Evolutionary conservation across 2,797 vertebrate species (phyloP), one percentile per base, ranked within the genome.

Genomic region (Characodon lateralis): DNA sequence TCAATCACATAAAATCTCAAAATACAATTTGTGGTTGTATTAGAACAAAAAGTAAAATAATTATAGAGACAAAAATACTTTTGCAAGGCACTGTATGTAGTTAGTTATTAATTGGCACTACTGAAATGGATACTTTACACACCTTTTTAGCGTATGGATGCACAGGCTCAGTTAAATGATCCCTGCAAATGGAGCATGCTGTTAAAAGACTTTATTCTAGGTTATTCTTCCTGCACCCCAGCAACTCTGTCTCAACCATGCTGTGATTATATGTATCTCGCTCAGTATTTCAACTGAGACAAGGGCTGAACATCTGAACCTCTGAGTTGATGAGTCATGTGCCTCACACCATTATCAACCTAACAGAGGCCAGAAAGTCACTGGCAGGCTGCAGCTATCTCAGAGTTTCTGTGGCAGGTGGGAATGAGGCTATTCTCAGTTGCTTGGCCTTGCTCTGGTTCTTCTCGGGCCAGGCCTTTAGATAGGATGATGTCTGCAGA

Each of bases 341-440:
- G 79, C 78, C 59, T 77, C 65, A 73, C 84, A 89, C 89, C 75
- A 92, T 92, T 93, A 93, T 91, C 90, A 85, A 61, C 65, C 82
- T 79, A 85, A 87, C 80, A 1, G 74, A 85, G 86, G 72, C 78
- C 78, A 76, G 77, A 76, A 72, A 83, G 78, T 85, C 86, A 83
- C 86, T 68, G 78, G 71, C 73, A 66, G 79, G 72, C 84, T 71
- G 68, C 82, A 76, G 82, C 74, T 89, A 89, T 92, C 90, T 88
- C 24, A 26, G 61, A 85, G 83, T 88, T 81, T 79, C 83, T 80
- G 85, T 93, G 93, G 90, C 93, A 94, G 92, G 93, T 94, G 94
- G 92, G 92, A 95, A 95, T 94, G 92, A 95, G 90, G 79, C 92
- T 93, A 84, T 92, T 95, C 92, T 92, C 93, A 88, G 91, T 77